Evolutionary conservation across 35 echinoderm and acorn worm species (phyloP), one percentile per base, ranked within the genome.

Genomic region (Patiria miniata): DNA sequence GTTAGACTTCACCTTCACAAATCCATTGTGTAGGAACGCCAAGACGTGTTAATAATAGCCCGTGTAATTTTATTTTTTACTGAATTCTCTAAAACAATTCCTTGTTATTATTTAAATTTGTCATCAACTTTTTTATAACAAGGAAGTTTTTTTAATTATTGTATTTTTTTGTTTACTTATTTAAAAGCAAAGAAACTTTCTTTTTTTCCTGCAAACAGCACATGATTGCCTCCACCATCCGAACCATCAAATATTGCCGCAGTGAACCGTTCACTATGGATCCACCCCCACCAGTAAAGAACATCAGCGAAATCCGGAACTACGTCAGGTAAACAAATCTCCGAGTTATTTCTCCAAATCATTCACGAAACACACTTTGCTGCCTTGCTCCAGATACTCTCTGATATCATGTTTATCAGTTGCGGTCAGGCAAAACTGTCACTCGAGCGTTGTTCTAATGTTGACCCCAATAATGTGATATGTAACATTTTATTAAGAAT

Each of bases 211-310:
- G 37, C 82, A 85, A 73, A 47, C 83, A 99, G 96, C 96, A 99
- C 81, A 80, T 99, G 44, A 91, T 99, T 34, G 92, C 96, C 6
- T 99, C 96, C 8, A 99, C 85, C 36, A 95, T 99, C 52, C 77
- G 96, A 7, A 84, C 91, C n/a, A 83, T 99, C 36, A 99, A 99
- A 47, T 99, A 88, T 68, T 99, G 93, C 77, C 86, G 96, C 10
- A 99, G 96, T 61, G 96, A 99, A 77, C 90, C 93, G 29, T 99
- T 89, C 76, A 80, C 83, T 80, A 44, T 83, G 56, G 96, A 99
- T 32, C 78, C 96, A 21, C 89, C 93, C 14, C 51, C 93, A 47
- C 65, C 89, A 4, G 93, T 92, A 1, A 99, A 94, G 60, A 99
- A 99, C 77, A 85, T 99, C 22, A 83, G 85, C 69, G 96, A 99